Evolutionary conservation across 2,113 vertebrate species (phyloP), one percentile per base, ranked within the genome.

Genomic region (Semnornis frantzii): DNA sequence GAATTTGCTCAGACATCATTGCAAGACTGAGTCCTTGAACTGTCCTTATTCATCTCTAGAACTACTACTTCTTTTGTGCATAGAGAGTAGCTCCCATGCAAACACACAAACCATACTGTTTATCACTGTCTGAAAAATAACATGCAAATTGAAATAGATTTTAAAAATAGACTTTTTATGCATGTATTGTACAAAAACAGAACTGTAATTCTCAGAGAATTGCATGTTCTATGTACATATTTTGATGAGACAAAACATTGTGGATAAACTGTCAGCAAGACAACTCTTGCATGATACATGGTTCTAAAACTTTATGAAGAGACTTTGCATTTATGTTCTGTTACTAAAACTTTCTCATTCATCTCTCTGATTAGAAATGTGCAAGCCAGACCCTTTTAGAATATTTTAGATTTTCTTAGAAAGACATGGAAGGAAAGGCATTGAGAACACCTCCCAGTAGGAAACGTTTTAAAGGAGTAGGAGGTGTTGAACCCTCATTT

Each of bases 271-370:
- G 15, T 30, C 13, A 66, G 4, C 16, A 60, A 54, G 13, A 88
- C 0, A 64, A 37, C 9, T 34, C 37, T 68, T 78, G 68, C 4
- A 10, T 5, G 48, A 75, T 12, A 58, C 9, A 39, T 0, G 2
- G 21, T 52, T 71, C 42, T 42, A 48, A 71, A 48, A 3, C 10
- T 85, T 37, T 73, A 12, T 33, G 18, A 86, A 84, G 23, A 68
- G 12, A 58, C 4, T 48, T 57, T 1, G 3, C 2, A 12, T 37
- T 73, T 70, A 63, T 25, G 8, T 21, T 81, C 73, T n/a, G 25
- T 70, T 72, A 72, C 28, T 82, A 85, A 73, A 33, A 59, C 9
- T 25, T 82, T 24, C 28, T 39, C 24, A 58, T 42, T 88, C 21
- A 39, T 34, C 4, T 63, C 30, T 71, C 28, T 64, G 12, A 81